phyloP scores from a whole-genome alignment of 2,888 invertebrate species.

The Eristalinus aeneus region DNA sequence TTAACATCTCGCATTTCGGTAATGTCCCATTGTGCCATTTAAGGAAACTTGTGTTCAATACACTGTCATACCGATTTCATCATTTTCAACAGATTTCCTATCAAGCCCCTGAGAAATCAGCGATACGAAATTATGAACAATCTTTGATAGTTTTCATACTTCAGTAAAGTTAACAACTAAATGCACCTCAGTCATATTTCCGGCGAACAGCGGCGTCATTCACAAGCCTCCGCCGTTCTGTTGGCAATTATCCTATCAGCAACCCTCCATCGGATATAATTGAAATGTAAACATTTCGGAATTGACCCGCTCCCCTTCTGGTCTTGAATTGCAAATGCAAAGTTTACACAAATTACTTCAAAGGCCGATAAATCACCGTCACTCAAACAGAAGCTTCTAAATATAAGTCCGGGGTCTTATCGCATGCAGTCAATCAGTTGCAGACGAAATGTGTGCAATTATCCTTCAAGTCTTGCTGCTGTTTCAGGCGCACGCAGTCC shows the following conservation, averaged over 20 bases:
- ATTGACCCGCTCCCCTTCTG: not conserved
- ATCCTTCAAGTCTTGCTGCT: slow-evolving; percentile 18
- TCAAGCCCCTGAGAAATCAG: too few relatives aligned
- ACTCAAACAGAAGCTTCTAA: slow-evolving; percentile 1
- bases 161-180: not conserved
- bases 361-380: slow-evolving; percentile 17
- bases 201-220: not conserved
- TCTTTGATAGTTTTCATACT: too few relatives aligned
- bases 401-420: slow-evolving; percentile 39
- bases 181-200: not conserved
- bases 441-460: slow-evolving; percentile 10
- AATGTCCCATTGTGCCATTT: too few relatives aligned
- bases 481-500: not conserved
- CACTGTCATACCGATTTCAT: too few relatives aligned
- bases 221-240: slow-evolving; percentile 41
- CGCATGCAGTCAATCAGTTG: not conserved
- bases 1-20: too few relatives aligned
- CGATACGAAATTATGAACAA: too few relatives aligned
- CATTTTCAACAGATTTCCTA: too few relatives aligned
- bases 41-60: too few relatives aligned
- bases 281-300: slow-evolving; percentile 1
- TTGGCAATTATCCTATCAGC: slow-evolving; percentile 47
- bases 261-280: slow-evolving; percentile 33
- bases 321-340: slow-evolving; percentile 5
- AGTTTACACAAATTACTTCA: slow-evolving; percentile 37